Base-by-base conservation (phyloP, 2,888 invertebrate genomes). In the Pollenia griseotomentosa region DNA sequence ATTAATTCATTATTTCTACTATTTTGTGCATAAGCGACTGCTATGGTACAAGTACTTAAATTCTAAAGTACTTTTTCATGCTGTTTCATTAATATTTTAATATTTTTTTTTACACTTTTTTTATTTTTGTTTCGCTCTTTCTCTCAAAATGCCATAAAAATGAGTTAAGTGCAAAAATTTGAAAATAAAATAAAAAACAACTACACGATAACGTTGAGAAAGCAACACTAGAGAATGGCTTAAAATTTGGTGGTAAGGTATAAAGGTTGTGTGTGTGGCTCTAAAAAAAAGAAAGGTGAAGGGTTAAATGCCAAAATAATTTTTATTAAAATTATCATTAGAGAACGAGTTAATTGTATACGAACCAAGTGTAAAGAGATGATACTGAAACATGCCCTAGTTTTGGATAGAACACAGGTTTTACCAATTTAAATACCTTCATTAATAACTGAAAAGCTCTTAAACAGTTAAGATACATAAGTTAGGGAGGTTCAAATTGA, bases 391-490 rank as follows among this genome's bases (percentile, higher is more conserved):
- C 12, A 57, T 40, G 55, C 57, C 42, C 71, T 33, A 73, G 14
- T 40, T 81, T 81, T 66, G 53, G 33, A 44, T 14, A n/a, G 53
- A 19, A 51, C 0, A 85, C 89, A 90, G 90, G 91, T 91, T 91
- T 91, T 90, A 88, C 89, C 90, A 90, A 90, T 91, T 91, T 90
- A 91, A 91, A 14, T 90, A 89, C 91, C 90, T 91, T 91, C 90
- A 90, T 91, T 92, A 92, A 92, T 92, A 91, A 92, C 91, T 91
- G 90, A 90, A 89, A 90, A 89, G 81, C 75, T 68, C 63, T 85
- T 74, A 86, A 86, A 88, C 70, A 7, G 19, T 7, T 16, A 44
- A 65, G 10, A 59, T 10, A 16, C 63, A 16, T 1, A 6, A 33
- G 46, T 46, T 44, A 40, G 14, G 14, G 12, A 59, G 59, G 33